These are phyloP conservation scores for Diabrotica balteata DNA, from an alignment of 2,888 invertebrate genomes.

Conservation along the genomic window DNA sequence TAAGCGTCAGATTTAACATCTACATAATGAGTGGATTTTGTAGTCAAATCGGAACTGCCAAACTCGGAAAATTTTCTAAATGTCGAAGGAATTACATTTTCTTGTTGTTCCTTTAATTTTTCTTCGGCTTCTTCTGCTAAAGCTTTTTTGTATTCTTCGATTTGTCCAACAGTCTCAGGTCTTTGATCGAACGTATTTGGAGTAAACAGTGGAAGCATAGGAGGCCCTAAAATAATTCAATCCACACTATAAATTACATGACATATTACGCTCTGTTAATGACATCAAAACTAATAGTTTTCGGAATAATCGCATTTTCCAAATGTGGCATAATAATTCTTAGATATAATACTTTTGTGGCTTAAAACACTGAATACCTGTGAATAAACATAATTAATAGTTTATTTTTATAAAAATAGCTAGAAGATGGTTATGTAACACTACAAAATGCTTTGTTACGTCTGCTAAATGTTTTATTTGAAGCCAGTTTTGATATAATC, in stretches of 20 bases:
- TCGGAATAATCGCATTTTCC: no score
- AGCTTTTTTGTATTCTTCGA: slow-evolving; percentile 37
- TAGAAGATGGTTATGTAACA: no score
- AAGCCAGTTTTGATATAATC: no score
- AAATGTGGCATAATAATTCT: no score
- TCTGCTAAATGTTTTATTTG: no score
- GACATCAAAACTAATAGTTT: no score
- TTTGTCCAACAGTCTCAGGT: slow-evolving; percentile 36
- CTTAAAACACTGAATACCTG: no score
- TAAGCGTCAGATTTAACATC: slow-evolving; percentile 4
- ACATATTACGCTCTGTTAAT: background rate
- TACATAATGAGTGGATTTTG: slow-evolving; percentile 9
- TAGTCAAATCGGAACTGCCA: background rate
- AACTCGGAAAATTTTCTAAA: background rate
- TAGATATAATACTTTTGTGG: no score
- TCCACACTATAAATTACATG: background rate
- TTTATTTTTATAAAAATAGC: no score
- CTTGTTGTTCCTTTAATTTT: slow-evolving; percentile 13
- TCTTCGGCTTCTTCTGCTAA: slow-evolving; percentile 34
- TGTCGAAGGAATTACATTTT: slow-evolving; percentile 20
- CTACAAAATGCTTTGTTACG: no score
- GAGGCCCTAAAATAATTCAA: slow-evolving; percentile 15
- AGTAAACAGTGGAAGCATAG: slow-evolving; percentile 38
- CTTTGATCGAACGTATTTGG: slow-evolving; percentile 41
- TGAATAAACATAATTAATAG: no score